Evolutionary conservation across 2,113 vertebrate genomes (phyloP).

Genomic region (Arothron firmamentum): DNA sequence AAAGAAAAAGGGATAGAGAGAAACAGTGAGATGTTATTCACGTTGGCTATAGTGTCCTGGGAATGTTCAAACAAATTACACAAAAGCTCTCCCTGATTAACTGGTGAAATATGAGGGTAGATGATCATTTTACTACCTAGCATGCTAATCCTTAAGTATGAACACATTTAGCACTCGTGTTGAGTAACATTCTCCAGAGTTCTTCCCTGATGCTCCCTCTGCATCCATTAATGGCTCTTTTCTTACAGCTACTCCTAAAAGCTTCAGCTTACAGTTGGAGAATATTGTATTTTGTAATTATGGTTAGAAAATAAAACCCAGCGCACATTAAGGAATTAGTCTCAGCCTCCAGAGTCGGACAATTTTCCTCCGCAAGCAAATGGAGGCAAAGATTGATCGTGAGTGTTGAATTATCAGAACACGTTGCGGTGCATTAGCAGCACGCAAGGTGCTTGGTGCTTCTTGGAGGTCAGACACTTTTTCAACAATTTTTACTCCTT

Average conservation of each 20-base stretch:
- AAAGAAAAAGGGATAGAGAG: too few relatives aligned
- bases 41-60: constrained; percentile 16
- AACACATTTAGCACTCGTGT: constrained; percentile 22
- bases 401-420: constrained; percentile 33
- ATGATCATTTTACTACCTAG: constrained; percentile 12
- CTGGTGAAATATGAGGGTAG: constrained; percentile 23
- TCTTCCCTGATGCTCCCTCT: constrained; percentile 17
- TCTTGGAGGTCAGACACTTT: constrained; percentile 21
- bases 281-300: constrained; percentile 35
- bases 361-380: constrained; percentile 45
- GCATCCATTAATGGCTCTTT: constrained; percentile 23
- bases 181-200: constrained; percentile 11
- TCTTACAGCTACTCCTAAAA: constrained; percentile 36
- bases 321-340: constrained; percentile 45
- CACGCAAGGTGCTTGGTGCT: constrained; percentile 4
- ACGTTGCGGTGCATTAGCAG: constrained; percentile 24
- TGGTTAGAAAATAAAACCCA: constrained; percentile 30
- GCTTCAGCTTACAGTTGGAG: too few relatives aligned
- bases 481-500: background rate
- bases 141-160: constrained; percentile 22
- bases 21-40: constrained; percentile 23
- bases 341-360: constrained; percentile 19
- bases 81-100: constrained; percentile 50
- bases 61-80: constrained; percentile 49
- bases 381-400: constrained; percentile 23